Percentiles rank a stretch among this genome's conserved stretches.
phyloP scores from a whole-genome alignment of 2,797 vertebrate species.

The Peromyscus nudipes region DNA sequence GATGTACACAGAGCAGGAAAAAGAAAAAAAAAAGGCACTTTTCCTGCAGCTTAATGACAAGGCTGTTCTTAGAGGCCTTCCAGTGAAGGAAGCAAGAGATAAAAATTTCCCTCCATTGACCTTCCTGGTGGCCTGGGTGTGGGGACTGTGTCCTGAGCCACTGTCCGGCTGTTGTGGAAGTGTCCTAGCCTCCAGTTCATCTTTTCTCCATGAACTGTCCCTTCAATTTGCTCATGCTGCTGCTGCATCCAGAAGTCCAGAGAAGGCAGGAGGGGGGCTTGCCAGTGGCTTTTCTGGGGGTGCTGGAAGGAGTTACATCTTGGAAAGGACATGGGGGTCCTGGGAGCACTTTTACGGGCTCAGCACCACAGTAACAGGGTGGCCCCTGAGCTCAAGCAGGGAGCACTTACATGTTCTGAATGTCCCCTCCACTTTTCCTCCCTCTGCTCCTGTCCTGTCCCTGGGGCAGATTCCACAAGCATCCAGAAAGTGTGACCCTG shows the following conservation, averaged over 20 bases:
- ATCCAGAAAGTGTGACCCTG: not conserved
- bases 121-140: not conserved
- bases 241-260: not conserved
- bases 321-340: not conserved
- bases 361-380: accelerated
- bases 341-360: not conserved
- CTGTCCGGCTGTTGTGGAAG: not conserved
- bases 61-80: not conserved
- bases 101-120: not conserved
- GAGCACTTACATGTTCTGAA: not conserved
- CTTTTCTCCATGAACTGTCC: not conserved
- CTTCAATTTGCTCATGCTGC: not conserved
- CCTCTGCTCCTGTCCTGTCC: not conserved
- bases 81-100: not conserved
- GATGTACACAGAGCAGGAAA: too few relatives aligned
- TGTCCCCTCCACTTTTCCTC: not conserved
- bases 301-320: not conserved
- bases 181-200: not conserved
- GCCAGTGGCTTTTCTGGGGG: not conserved
- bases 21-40: not conserved
- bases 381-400: not conserved
- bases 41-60: accelerated
- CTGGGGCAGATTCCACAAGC: not conserved
- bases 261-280: not conserved
- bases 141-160: not conserved